Evolutionary conservation across 2,888 invertebrate species (phyloP), one percentile per base, ranked within the genome.

Genomic region (Pseudanteris insignis): DNA sequence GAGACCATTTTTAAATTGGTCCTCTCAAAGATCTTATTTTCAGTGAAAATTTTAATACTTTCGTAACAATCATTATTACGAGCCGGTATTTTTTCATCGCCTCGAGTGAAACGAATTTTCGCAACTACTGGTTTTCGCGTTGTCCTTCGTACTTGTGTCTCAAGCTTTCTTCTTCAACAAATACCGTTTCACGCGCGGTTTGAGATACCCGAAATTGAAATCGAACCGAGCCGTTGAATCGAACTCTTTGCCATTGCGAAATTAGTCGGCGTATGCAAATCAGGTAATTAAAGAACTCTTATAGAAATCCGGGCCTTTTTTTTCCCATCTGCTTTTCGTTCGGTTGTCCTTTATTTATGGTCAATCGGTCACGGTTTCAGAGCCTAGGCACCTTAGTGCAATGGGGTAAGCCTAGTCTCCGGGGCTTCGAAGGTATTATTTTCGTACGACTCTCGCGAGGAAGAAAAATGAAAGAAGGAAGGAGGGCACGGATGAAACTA

Each of bases 401-500:
- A 30, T 32, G 10, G 26, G 28, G 37, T 44, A 54, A 54, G 44
- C 12, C 25, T 26, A 38, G 41, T 41, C 29, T 30, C n/a, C 30
- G 36, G 28, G 57, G 30, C 32, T 50, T 44, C 46, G 30, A 14
- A 37, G 53, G 53, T 47, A 60, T 53, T 37, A 53, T 48, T 60
- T 60, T 41, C 12, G 24, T 41, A 6, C 18, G 18, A 33, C 38
- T 21, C 34, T 55, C 40, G 54, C 41, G 47, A 36, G 46, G 30
- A 6, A 50, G 55, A 63, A 59, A 36, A 50, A 50, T 36, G 44
- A 53, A 58, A 50, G 54, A 26, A 53, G 44, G 60, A 50, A 55
- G 41, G 54, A 62, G 48, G 53, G 48, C 40, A 59, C 55, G 55
- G 67, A 61, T 65, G 66, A 60, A 72, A 71, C 76, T 77, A 77